phyloP scores from a whole-genome alignment of 2,888 invertebrate species.

The Plebejus melissa region DNA sequence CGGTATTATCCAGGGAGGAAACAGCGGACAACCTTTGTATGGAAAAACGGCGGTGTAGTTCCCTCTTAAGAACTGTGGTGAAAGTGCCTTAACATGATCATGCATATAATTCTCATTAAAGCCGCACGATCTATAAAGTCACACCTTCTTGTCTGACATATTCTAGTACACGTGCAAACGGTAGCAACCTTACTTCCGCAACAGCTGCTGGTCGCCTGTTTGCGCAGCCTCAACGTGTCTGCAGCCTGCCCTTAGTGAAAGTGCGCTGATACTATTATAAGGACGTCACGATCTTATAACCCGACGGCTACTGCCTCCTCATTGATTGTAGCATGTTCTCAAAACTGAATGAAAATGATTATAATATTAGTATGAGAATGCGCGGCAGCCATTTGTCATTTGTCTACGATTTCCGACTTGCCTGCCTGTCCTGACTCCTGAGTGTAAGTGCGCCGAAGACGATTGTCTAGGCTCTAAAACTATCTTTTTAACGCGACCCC shows the following conservation, averaged over 20 bases:
- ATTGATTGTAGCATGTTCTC: too few species aligned
- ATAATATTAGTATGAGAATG: too few species aligned
- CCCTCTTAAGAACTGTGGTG: neutral
- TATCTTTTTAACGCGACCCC: neutral
- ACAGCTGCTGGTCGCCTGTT: neutral
- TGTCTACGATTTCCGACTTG: too few species aligned
- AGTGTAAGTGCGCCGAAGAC: too few species aligned
- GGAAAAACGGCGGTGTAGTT: too few species aligned
- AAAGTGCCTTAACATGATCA: slow-evolving; percentile 36
- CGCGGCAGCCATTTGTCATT: too few species aligned
- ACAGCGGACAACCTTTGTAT: too few species aligned
- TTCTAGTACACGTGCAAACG: too few species aligned
- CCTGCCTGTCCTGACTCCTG: too few species aligned
- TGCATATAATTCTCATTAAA: slow-evolving; percentile 29
- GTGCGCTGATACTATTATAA: slow-evolving; percentile 66
- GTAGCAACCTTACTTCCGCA: neutral
- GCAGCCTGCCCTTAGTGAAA: slow-evolving; percentile 53
- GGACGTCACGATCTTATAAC: slow-evolving; percentile 64
- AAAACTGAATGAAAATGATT: too few species aligned
- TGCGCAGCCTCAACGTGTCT: neutral
- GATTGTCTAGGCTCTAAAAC: too few species aligned
- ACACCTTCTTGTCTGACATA: slow-evolving; percentile 43
- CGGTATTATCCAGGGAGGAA: too few species aligned
- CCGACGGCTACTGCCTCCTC: slow-evolving; percentile 16
- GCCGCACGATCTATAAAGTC: slow-evolving; percentile 57